Conservation (phyloP, 2,797 vertebrate species). For the Cyprinodon diabolis region DNA sequence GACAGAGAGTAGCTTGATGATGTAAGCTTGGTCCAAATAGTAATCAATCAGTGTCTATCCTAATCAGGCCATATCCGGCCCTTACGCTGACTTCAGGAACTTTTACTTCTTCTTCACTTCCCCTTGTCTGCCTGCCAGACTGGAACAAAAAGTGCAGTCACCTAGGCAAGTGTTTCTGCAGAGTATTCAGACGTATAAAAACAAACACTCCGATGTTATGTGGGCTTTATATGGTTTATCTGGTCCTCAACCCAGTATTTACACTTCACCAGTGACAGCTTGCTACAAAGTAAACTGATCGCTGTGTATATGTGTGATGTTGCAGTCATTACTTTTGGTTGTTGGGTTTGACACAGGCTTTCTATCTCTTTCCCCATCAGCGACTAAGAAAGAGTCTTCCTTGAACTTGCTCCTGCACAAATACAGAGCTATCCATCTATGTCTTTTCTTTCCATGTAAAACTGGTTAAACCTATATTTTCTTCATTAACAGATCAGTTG, state of each 20-base stretch:
- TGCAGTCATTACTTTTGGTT: slow-evolving; percentile 35
- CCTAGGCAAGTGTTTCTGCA: slow-evolving; percentile 56
- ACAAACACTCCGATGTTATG: slow-evolving; percentile 12
- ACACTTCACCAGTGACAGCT: slow-evolving; percentile 61
- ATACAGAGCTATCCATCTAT: background rate
- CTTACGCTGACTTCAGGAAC: slow-evolving; percentile 45
- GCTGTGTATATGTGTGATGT: slow-evolving; percentile 25
- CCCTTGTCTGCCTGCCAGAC: slow-evolving; percentile 68
- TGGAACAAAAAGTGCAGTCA: slow-evolving; percentile 67
- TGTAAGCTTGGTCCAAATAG: slow-evolving; percentile 48
- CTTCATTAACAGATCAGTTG: background rate
- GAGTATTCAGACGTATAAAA: slow-evolving; percentile 39
- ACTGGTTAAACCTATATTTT: slow-evolving; percentile 3
- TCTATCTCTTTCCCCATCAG: slow-evolving; percentile 33
- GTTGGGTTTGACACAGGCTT: slow-evolving; percentile 37
- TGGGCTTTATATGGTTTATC: slow-evolving; percentile 46
- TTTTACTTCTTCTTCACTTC: slow-evolving; percentile 64
- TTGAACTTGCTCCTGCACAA: slow-evolving; percentile 22
- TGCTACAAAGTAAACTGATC: slow-evolving; percentile 38
- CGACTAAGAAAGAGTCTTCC: slow-evolving; percentile 22
- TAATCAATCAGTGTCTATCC: slow-evolving; percentile 65
- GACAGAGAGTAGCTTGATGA: slow-evolving; percentile 45
- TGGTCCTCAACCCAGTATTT: slow-evolving; percentile 61
- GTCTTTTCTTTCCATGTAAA: slow-evolving; percentile 1
- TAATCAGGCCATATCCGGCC: slow-evolving; percentile 62